Percentiles rank a stretch among this genome's conserved stretches.
phyloP scores from a whole-genome alignment of 2,888 invertebrate species.

The Cerceris ruficornis region DNA sequence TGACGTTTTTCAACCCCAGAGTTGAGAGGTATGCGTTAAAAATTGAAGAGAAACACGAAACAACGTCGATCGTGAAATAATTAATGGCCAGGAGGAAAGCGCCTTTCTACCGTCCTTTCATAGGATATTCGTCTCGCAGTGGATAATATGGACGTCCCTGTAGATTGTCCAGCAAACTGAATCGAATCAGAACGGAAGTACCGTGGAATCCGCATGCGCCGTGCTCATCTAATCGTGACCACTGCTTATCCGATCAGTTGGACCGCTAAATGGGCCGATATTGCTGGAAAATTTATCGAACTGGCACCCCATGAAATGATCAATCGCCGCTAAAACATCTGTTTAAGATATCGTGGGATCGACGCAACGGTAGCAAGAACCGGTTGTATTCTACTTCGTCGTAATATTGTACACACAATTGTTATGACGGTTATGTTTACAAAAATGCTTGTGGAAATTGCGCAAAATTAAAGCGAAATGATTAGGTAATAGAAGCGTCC shows the following conservation, averaged over 20 bases:
- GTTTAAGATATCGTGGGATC: slow-evolving; percentile 5
- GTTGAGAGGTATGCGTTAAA: slow-evolving; percentile 16
- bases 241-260: slow-evolving; percentile 67
- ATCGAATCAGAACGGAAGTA: slow-evolving; percentile 70
- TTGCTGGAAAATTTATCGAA: slow-evolving; percentile 49
- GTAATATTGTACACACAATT: not conserved
- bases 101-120: not conserved
- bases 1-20: not conserved
- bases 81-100: slow-evolving; percentile 22
- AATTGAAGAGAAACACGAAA: not conserved
- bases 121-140: slow-evolving; percentile 13
- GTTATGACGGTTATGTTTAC: no score
- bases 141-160: slow-evolving; percentile 20
- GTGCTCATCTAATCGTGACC: slow-evolving; percentile 69
- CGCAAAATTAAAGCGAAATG: no score
- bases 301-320: slow-evolving; percentile 13
- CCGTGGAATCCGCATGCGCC: slow-evolving; percentile 68
- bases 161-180: slow-evolving; percentile 71
- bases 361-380: no score
- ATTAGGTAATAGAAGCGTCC: no score
- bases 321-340: not conserved
- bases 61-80: slow-evolving; percentile 18
- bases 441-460: no score
- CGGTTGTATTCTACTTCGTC: not conserved
- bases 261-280: slow-evolving; percentile 60